Percentiles rank a stretch among this genome's conserved stretches.
Conservation (phyloP, 2,797 vertebrate genomes). For the Caiman crocodilus region DNA sequence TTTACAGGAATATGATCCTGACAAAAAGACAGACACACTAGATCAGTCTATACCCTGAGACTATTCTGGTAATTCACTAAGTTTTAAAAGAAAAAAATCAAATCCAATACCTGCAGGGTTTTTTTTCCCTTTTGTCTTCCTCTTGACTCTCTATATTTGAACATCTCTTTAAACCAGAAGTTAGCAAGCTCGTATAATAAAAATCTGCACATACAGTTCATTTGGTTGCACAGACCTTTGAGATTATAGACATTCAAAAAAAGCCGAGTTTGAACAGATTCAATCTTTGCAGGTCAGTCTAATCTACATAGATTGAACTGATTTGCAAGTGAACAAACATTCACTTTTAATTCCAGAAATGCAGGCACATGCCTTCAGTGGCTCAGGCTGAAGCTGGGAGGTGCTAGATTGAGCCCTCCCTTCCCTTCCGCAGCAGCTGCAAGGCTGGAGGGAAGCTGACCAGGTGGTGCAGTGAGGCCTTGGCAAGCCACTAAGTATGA, state of each 20-base stretch:
- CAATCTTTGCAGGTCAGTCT: too few species aligned
- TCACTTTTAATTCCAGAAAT: too few species aligned
- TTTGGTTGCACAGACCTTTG: conserved; percentile 30
- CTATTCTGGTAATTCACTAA: not conserved
- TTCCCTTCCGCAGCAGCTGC: too few species aligned
- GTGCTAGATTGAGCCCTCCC: too few species aligned
- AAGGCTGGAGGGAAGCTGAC: too few species aligned
- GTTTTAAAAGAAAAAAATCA: not conserved
- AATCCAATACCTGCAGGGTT: not conserved
- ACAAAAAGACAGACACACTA: not conserved
- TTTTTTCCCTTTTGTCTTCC: not conserved
- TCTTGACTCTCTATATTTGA: not conserved
- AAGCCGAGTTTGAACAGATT: too few species aligned
- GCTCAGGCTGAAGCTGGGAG: too few species aligned
- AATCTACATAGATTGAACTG: too few species aligned
- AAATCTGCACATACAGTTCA: conserved; percentile 16
- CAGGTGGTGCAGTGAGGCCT: too few species aligned
- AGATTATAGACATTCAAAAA: not conserved
- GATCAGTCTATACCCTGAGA: not conserved
- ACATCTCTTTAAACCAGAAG: conserved; percentile 7
- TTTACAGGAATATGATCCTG: accelerated
- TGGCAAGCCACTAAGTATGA: too few species aligned
- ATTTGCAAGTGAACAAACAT: too few species aligned
- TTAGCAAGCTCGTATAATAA: conserved; percentile 20
- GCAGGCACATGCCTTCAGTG: too few species aligned